Percentiles rank a stretch among this genome's conserved stretches.
phyloP scores from a whole-genome alignment of 2,113 vertebrate genomes.

The Mastomys coucha region DNA sequence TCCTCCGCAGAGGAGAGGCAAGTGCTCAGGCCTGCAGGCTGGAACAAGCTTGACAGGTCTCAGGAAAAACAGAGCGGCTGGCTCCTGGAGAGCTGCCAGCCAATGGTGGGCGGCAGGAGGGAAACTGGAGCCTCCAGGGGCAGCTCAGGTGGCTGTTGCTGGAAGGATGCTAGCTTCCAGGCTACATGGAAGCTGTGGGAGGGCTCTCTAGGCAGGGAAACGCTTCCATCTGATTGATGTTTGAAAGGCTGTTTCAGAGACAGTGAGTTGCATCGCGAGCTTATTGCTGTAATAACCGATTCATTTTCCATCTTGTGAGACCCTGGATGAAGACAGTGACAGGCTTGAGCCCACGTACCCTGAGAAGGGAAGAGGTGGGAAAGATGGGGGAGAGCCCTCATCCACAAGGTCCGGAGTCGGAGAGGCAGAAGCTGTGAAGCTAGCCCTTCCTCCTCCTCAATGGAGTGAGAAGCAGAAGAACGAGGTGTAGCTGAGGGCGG shows the following conservation, averaged over 20 bases:
- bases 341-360: accelerated
- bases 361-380: neutral
- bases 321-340: neutral
- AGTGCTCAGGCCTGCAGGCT: slow-evolving; percentile 13
- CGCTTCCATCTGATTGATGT: neutral
- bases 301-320: neutral
- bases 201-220: neutral
- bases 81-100: neutral
- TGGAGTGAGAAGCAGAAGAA: neutral
- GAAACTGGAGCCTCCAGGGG: neutral
- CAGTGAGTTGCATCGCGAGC: neutral
- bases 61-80: neutral
- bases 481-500: neutral
- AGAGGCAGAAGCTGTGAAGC: neutral
- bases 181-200: slow-evolving; percentile 8
- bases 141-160: neutral
- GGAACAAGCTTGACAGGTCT: neutral
- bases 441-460: neutral
- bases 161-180: neutral
- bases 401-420: accelerated
- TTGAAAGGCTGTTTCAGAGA: slow-evolving; percentile 45
- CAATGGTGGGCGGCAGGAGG: neutral
- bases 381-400: neutral
- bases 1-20: neutral
- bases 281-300: neutral